phyloP scores from a whole-genome alignment of 64 coral and sea anemone species.

The Dendrophyllia cribrosa region DNA sequence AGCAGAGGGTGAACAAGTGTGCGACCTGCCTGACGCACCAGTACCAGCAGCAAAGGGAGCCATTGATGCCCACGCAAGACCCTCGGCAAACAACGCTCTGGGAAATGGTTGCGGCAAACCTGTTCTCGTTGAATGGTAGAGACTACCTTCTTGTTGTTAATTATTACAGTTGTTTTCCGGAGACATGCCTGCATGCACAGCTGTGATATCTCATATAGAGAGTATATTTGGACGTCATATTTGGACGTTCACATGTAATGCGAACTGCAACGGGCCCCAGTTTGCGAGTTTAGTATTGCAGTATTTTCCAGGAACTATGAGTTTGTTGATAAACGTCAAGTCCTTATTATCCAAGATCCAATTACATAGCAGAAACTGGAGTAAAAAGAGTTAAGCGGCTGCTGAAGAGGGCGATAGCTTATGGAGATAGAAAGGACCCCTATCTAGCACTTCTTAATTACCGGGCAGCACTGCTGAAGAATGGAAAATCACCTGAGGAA shows the following conservation, averaged over 20 bases:
- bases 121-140: no score
- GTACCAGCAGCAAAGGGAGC: no score
- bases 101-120: conserved; percentile 56
- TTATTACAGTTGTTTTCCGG: no score
- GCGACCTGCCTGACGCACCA: conserved; percentile 22
- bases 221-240: conserved; percentile 58
- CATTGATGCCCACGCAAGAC: not conserved
- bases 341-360: conserved; percentile 71
- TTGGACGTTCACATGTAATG: conserved; percentile 25
- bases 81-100: conserved; percentile 22
- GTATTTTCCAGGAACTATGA: conserved; percentile 52
- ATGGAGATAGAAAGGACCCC: conserved; percentile 53
- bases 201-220: conserved; percentile 53
- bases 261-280: conserved; percentile 51
- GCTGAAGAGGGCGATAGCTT: conserved; percentile 43
- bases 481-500: conserved; percentile 44
- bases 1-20: conserved; percentile 40
- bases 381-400: conserved; percentile 52
- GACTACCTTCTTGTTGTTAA: no score
- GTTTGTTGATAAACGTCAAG: conserved; percentile 41
- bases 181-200: not conserved
- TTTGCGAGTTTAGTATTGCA: no score
- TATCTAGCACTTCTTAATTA: conserved; percentile 58
- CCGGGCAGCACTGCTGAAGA: no score
- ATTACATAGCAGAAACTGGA: no score